Evolutionary conservation across 2,113 vertebrate species (phyloP).

Genomic region (Pterocles orientalis): DNA sequence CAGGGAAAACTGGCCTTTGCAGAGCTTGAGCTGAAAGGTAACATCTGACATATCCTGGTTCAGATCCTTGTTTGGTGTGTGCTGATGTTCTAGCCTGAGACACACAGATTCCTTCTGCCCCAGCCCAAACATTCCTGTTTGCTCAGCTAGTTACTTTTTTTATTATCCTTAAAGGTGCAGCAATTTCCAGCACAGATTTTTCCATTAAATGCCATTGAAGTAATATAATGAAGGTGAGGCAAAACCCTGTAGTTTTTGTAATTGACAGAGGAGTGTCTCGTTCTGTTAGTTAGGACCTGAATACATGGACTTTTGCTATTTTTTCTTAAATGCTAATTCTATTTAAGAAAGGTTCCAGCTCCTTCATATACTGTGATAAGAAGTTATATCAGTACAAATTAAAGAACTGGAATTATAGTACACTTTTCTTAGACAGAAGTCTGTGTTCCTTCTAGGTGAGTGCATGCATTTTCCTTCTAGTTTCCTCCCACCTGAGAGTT

Average conservation of each 20-base stretch:
- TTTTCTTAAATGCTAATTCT: not conserved
- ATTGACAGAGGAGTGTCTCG: not conserved
- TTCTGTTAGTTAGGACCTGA: not conserved
- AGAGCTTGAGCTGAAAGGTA: not conserved
- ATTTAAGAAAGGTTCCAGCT: not conserved
- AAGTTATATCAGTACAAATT: not conserved
- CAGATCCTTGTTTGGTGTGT: not conserved
- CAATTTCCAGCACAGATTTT: not conserved
- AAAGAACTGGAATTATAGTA: not conserved
- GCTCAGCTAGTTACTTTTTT: not conserved
- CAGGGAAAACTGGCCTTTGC: not conserved
- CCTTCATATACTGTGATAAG: not conserved
- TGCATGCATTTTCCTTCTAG: not conserved
- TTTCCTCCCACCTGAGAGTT: not conserved
- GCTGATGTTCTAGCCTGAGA: not conserved
- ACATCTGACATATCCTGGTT: not conserved
- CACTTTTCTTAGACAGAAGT: not conserved
- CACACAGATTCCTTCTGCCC: not conserved
- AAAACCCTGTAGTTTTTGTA: not conserved
- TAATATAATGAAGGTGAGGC: not conserved
- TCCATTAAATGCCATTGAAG: not conserved
- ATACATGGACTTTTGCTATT: not conserved
- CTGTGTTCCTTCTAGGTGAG: not conserved
- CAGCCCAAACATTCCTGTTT: not conserved
- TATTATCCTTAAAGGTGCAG: not conserved